Evolutionary conservation across 2,888 invertebrate species (phyloP), one percentile per base, ranked within the genome.

Genomic region (Pandemis heparana): DNA sequence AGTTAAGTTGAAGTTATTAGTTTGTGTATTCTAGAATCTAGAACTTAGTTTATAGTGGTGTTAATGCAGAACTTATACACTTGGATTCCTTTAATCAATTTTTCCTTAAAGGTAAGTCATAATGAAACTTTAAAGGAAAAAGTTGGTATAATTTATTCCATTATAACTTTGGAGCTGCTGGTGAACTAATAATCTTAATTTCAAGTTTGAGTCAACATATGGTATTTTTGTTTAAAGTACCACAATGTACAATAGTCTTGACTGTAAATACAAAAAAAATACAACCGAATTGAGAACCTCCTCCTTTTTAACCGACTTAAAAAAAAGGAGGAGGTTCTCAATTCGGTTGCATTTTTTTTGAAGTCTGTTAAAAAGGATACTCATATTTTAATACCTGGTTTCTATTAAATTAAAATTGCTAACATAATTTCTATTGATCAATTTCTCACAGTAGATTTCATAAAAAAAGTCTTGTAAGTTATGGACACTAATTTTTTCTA

Each of bases 131-230:
- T 51, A 51, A 66, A 66, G 66, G 66, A 65, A 59, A 38, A 66
- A 53, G 67, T 62, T 53, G 18, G 32, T 46, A 43, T 72, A 62
- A 62, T 67, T 72, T 72, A 67, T 72, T 67, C 72, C 56, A 56
- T 67, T 67, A 71, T 61, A 62, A 72, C 66, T 71, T 66, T 46
- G 18, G 48, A 65, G 66, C 41, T 67, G 62, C 53, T 53, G 43
- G 32, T 61, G 32, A 67, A 67, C 62, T 32, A 38, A 67, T 71
- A 41, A 61, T 71, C 70, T 56, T 71, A 41, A 51, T 71, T 63
- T 56, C 23, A 38, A 56, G 16, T 38, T 12, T 62, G 41, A 2
- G 41, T 9, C 23, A 32, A 32, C 23, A 32, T 32, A 32, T 32
- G 23, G 23, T 32, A 32, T 23, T 70, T 56, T 16, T 23, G 64